A percentile compares a stretch with the other conserved stretches of the same genome.
These are phyloP conservation scores for Campylorhamphus procurvoides DNA, from an alignment of 2,113 vertebrate genomes.

Conservation along the genomic window DNA sequence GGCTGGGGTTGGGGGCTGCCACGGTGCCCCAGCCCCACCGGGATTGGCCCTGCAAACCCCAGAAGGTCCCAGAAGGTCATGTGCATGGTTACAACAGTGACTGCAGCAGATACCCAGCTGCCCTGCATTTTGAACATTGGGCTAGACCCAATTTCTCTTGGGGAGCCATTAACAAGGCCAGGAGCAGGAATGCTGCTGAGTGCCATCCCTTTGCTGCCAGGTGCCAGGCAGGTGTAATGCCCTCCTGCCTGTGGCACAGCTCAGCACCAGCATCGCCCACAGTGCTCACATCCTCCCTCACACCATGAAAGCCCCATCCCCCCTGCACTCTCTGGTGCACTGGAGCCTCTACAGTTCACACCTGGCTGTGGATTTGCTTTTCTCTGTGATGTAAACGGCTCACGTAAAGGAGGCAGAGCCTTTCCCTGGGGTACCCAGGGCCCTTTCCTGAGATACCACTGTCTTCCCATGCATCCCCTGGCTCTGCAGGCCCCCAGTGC, in stretches of 20 bases:
- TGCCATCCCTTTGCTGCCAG: fast-evolving
- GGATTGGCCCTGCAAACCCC: background rate
- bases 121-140: fast-evolving
- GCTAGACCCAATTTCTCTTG: background rate
- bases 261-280: background rate
- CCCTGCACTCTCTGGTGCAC: fast-evolving
- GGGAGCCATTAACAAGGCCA: background rate
- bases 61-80: too few species aligned
- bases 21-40: fast-evolving
- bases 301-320: background rate
- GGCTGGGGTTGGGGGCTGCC: too few species aligned
- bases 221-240: background rate
- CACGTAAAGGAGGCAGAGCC: background rate
- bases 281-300: background rate
- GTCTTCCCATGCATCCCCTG: fast-evolving
- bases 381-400: background rate
- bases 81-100: fast-evolving
- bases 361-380: background rate
- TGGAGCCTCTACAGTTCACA: too few species aligned
- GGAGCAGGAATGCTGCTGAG: background rate
- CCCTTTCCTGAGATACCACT: background rate
- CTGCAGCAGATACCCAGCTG: background rate
- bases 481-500: background rate
- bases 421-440: background rate
- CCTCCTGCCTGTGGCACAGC: background rate